A percentile compares a stretch with the other conserved stretches of the same genome.
Conservation (phyloP, 2,113 vertebrate genomes). For the Genyomyrus donnyi region DNA sequence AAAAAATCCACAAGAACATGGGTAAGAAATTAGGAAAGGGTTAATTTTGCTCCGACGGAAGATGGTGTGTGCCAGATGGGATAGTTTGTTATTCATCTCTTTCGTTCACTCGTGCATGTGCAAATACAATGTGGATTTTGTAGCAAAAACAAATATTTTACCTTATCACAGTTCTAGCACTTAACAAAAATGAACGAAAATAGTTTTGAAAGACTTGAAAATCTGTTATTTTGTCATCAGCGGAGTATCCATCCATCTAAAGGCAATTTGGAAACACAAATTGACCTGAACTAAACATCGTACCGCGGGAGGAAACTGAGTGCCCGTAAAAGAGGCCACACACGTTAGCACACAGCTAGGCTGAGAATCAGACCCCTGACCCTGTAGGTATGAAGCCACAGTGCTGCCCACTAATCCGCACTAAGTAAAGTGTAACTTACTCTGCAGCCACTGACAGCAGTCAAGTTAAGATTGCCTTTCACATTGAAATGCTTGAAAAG, state of each 20-base stretch:
- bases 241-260: not conserved
- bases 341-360: not conserved
- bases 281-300: not conserved
- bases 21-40: not conserved
- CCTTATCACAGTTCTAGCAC: not conserved
- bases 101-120: not conserved
- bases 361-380: not conserved
- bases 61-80: not conserved
- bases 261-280: not conserved
- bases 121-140: not conserved
- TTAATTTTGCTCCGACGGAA: not conserved
- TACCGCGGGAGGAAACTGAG: not conserved
- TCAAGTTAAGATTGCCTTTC: not conserved
- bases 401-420: not conserved
- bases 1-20: not conserved
- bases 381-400: not conserved
- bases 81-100: not conserved
- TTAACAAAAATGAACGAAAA: not conserved
- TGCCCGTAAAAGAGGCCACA: not conserved
- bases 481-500: not conserved
- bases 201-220: not conserved
- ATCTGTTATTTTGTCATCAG: not conserved
- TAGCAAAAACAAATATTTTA: not conserved
- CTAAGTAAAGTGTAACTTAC: not conserved
- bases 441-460: not conserved